Conservation (phyloP, 2,888 invertebrate species). For the Pemphredon lugubris region DNA sequence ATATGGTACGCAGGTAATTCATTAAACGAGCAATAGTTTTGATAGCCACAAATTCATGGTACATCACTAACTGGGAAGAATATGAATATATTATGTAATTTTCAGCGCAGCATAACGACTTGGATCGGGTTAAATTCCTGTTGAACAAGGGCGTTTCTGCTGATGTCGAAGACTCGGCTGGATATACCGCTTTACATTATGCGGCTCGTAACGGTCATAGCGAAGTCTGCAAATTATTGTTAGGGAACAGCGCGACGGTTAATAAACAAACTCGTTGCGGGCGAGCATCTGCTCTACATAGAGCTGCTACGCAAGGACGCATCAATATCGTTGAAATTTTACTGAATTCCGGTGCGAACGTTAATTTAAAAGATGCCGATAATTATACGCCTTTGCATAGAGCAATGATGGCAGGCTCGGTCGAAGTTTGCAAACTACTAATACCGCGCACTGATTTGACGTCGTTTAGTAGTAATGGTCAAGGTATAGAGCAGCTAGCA, state of each 20-base stretch:
- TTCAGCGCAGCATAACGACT: slow-evolving; percentile 89
- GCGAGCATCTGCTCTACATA: slow-evolving; percentile 90
- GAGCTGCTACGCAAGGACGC: slow-evolving; percentile 89
- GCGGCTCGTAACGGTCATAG: slow-evolving; percentile 91
- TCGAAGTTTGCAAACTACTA: slow-evolving; percentile 86
- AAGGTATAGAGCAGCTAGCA: slow-evolving; percentile 89
- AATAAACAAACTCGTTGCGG: slow-evolving; percentile 90
- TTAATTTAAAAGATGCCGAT: slow-evolving; percentile 87
- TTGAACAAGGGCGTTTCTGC: slow-evolving; percentile 84
- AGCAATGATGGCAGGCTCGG: slow-evolving; percentile 82
- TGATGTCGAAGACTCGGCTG: slow-evolving; percentile 87
- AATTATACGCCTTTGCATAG: slow-evolving; percentile 92
- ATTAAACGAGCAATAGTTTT: slow-evolving; percentile 3
- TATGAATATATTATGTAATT: slow-evolving; percentile 6
- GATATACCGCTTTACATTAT: slow-evolving; percentile 95
- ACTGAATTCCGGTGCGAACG: slow-evolving; percentile 85
- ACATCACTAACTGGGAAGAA: neutral
- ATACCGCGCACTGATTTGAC: slow-evolving; percentile 84
- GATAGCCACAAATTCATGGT: neutral
- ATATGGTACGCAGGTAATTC: slow-evolving; percentile 92
- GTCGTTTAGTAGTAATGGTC: slow-evolving; percentile 88
- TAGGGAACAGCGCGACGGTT: slow-evolving; percentile 87
- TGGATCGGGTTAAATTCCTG: slow-evolving; percentile 84
- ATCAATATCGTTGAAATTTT: slow-evolving; percentile 86
- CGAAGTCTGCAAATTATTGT: slow-evolving; percentile 86